These are phyloP conservation scores for Microcaecilia unicolor DNA, from an alignment of 2,797 vertebrate species.

Conservation along the genomic window DNA sequence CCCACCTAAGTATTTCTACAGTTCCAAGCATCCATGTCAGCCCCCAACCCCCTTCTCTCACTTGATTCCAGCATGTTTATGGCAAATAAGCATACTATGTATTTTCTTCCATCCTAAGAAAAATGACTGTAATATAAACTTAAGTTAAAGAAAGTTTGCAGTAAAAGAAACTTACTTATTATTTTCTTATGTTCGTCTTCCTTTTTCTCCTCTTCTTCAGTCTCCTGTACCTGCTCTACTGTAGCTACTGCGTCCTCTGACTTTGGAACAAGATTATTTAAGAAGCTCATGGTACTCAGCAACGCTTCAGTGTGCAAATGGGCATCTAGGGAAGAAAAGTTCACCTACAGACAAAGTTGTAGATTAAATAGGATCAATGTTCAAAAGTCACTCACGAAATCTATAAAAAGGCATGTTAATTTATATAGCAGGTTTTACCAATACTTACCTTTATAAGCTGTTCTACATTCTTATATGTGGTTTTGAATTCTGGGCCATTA, in stretches of 20 bases:
- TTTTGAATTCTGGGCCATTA: conserved; percentile 74
- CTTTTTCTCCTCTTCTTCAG: conserved; percentile 68
- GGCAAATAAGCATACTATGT: too few species aligned
- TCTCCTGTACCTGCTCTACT: conserved; percentile 53
- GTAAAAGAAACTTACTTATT: conserved; percentile 37
- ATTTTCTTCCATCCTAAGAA: too few species aligned
- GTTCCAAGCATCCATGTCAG: too few species aligned
- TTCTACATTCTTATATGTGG: conserved; percentile 70
- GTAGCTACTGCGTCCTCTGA: conserved; percentile 46
- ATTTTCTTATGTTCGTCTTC: conserved; percentile 64
- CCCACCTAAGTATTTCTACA: too few species aligned
- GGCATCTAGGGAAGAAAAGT: conserved; percentile 89
- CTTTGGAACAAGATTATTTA: conserved; percentile 73
- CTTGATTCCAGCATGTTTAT: too few species aligned
- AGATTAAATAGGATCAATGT: conserved; percentile 6
- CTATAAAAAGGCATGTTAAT: neutral
- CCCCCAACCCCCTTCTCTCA: too few species aligned
- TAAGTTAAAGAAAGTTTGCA: too few species aligned
- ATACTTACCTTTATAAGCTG: conserved; percentile 81
- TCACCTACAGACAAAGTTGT: conserved; percentile 49
- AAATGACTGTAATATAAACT: too few species aligned
- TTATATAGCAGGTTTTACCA: neutral
- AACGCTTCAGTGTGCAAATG: conserved; percentile 92
- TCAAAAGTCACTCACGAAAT: neutral
- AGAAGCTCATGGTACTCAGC: conserved; percentile 78